Conservation (phyloP, 2,888 invertebrate genomes). For the Acleris emargana region DNA sequence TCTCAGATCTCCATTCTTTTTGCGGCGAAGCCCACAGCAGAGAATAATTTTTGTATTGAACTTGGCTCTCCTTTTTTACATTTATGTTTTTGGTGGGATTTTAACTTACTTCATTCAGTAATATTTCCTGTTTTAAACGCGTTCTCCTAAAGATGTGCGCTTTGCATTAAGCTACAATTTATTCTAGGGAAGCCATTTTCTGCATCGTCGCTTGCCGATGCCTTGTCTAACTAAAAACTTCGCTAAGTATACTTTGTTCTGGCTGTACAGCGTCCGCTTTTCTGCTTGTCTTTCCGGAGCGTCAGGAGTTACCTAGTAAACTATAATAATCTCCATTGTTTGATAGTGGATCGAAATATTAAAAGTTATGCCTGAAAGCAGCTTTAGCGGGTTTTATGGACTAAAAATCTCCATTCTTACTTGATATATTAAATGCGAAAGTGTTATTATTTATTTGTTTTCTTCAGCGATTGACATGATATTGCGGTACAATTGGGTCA, state of each 20-base stretch:
- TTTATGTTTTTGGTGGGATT: no score
- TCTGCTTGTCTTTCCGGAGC: slow-evolving; percentile 3
- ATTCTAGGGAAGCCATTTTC: slow-evolving; percentile 29
- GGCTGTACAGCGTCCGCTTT: background rate
- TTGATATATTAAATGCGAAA: no score
- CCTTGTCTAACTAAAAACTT: slow-evolving; percentile 31
- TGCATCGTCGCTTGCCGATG: slow-evolving; percentile 23
- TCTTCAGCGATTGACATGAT: no score
- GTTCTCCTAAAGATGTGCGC: background rate
- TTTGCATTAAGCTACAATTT: slow-evolving; percentile 4
- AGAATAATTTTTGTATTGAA: no score
- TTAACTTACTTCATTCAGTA: no score
- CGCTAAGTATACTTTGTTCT: slow-evolving; percentile 27
- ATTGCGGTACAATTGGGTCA: no score
- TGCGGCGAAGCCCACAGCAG: no score
- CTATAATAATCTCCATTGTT: background rate
- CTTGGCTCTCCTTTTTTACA: no score
- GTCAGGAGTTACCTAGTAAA: slow-evolving; percentile 3
- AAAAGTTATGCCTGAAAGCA: background rate
- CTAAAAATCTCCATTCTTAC: no score
- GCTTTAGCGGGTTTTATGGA: no score
- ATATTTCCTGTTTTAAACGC: background rate
- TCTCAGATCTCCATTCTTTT: no score
- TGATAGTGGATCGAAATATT: background rate
- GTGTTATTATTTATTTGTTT: no score